Evolutionary conservation across 2,797 vertebrate genomes (phyloP).

Genomic region (Anas acuta): DNA sequence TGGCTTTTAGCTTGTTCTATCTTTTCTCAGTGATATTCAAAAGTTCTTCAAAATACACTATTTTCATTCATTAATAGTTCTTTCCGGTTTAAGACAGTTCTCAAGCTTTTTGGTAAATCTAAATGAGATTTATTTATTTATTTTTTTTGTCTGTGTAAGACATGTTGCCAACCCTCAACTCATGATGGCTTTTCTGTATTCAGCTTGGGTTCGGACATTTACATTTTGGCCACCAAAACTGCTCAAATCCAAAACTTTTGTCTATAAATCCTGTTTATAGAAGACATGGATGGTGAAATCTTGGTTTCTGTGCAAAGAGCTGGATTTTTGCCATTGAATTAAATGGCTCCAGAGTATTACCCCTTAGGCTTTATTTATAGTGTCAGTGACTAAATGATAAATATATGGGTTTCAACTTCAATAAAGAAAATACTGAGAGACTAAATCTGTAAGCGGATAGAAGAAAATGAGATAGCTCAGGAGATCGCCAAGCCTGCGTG

Average conservation of each 20-base stretch:
- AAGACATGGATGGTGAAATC: not conserved
- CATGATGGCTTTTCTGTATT: not conserved
- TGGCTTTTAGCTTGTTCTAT: not conserved
- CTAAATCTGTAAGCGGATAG: not conserved
- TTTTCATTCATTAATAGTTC: not conserved
- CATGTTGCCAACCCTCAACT: not conserved
- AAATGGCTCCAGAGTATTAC: not conserved
- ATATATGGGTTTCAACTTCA: not conserved
- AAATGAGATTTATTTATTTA: not conserved
- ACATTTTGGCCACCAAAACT: not conserved
- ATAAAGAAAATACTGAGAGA: not conserved
- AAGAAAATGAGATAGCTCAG: not conserved
- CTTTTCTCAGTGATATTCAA: not conserved
- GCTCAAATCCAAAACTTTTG: not conserved
- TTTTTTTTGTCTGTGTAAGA: not conserved
- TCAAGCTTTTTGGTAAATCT: constrained; percentile 1
- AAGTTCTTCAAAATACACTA: not conserved
- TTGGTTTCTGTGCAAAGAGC: not conserved
- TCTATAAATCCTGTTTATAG: not conserved
- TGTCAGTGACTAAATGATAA: not conserved
- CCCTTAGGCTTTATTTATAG: not conserved
- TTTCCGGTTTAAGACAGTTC: not conserved
- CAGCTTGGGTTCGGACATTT: not conserved
- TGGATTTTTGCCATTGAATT: constrained; percentile 7
- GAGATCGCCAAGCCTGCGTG: not conserved